A percentile compares a stretch with the other conserved stretches of the same genome.
phyloP scores from a whole-genome alignment of 2,888 invertebrate species.

The Caenorhabditis macrosperma region DNA sequence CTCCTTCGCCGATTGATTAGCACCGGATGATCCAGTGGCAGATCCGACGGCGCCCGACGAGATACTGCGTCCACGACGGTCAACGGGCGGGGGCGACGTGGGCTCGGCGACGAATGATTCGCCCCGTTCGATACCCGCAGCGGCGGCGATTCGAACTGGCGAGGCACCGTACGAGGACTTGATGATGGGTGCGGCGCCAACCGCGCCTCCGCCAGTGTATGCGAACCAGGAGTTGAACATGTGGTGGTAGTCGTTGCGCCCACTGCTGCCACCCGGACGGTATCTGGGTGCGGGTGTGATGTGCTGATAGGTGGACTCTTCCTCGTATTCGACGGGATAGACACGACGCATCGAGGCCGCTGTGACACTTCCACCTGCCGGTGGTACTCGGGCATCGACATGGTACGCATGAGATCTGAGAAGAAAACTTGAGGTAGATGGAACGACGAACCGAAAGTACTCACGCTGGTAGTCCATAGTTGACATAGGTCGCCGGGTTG shows the following conservation, averaged over 20 bases:
- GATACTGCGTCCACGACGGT: constrained; percentile 28
- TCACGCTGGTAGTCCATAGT: constrained; percentile 60
- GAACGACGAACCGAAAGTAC: background rate
- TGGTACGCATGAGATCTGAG: constrained; percentile 60
- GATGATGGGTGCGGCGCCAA: constrained; percentile 63
- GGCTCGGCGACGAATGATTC: constrained; percentile 18
- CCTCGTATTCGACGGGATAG: constrained; percentile 32
- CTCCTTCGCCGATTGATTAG: constrained; percentile 40
- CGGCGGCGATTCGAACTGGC: constrained; percentile 58
- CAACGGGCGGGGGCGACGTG: constrained; percentile 21
- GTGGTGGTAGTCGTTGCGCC: constrained; percentile 68
- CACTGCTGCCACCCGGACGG: constrained; percentile 17
- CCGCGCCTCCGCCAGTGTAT: constrained; percentile 66
- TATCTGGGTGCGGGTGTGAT: constrained; percentile 22
- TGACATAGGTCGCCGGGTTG: constrained; percentile 58
- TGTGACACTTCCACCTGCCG: constrained; percentile 51
- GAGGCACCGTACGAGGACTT: constrained; percentile 47
- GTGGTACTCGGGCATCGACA: constrained; percentile 49
- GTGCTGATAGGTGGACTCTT: constrained; percentile 29
- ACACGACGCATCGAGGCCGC: constrained; percentile 52
- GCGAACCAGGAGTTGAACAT: constrained; percentile 78
- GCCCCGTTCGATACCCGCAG: constrained; percentile 46
- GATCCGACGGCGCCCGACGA: constrained; percentile 36
- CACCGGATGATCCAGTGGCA: constrained; percentile 28
- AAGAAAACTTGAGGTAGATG: constrained; percentile 4